These are phyloP conservation scores for Erythrocebus patas DNA, from an alignment of 2,113 vertebrate genomes.

Conservation along the genomic window DNA sequence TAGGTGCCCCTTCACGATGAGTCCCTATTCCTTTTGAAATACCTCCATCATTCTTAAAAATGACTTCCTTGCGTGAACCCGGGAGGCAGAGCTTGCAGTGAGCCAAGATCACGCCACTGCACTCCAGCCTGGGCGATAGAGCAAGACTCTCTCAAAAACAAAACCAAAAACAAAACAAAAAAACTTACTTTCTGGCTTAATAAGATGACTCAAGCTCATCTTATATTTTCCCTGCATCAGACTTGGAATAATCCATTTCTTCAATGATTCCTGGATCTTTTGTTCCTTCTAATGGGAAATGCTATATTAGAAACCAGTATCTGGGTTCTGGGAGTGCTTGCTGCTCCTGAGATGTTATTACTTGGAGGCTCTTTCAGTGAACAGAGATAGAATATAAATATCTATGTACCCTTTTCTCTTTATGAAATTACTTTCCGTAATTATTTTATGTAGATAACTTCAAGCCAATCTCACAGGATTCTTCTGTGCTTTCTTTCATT, in stretches of 20 bases:
- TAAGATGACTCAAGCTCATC: neutral
- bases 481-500: neutral
- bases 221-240: neutral
- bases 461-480: neutral
- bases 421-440: neutral
- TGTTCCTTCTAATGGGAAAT: neutral
- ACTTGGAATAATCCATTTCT: neutral
- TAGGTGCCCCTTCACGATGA: neutral
- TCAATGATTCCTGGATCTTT: neutral
- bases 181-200: neutral
- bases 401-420: neutral
- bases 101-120: no score
- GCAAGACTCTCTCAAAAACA: no score
- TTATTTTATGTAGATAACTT: neutral
- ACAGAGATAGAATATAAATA: neutral
- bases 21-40: neutral
- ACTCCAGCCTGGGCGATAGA: no score
- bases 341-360: neutral
- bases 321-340: neutral
- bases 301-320: neutral
- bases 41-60: neutral
- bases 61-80: neutral
- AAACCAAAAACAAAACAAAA: rapidly evolving
- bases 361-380: neutral
- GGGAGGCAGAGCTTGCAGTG: no score